A percentile compares a stretch with the other conserved stretches of the same genome.
Evolutionary conservation across 2,797 vertebrate species (phyloP).

Genomic region (Tachyglossus aculeatus): DNA sequence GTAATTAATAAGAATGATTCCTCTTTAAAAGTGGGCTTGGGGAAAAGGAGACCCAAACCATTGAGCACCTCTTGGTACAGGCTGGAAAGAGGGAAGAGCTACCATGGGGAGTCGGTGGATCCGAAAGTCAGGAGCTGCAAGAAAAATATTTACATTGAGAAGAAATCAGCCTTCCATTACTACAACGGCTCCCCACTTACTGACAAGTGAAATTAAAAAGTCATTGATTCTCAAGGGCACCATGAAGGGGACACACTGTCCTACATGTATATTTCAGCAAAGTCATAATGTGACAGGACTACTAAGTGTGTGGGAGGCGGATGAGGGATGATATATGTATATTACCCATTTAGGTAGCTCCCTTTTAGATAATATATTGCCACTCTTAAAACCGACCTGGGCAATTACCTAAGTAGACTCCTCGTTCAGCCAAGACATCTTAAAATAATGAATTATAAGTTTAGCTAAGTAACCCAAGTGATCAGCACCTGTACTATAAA

Average conservation of each 20-base stretch:
- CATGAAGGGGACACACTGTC: not conserved
- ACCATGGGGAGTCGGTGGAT: not conserved
- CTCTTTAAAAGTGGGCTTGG: not conserved
- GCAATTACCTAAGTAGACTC: not conserved
- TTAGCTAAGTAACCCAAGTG: not conserved
- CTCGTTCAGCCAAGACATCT: not conserved
- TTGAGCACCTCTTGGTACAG: not conserved
- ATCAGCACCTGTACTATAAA: not conserved
- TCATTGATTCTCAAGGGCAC: not conserved
- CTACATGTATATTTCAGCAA: not conserved
- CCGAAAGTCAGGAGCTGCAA: not conserved
- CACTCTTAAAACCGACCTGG: not conserved
- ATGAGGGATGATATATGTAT: not conserved
- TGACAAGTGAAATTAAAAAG: not conserved
- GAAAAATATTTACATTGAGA: not conserved
- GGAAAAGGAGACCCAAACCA: not conserved
- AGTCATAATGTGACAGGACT: not conserved
- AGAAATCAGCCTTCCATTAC: not conserved
- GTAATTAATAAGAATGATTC: constrained; percentile 18
- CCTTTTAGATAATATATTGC: not conserved
- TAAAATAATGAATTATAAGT: not conserved
- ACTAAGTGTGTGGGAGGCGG: not conserved
- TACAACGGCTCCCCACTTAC: not conserved
- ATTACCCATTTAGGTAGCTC: not conserved
- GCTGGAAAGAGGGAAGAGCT: not conserved